phyloP scores from a whole-genome alignment of 2,113 vertebrate species.

The Pycnonotus jocosus region DNA sequence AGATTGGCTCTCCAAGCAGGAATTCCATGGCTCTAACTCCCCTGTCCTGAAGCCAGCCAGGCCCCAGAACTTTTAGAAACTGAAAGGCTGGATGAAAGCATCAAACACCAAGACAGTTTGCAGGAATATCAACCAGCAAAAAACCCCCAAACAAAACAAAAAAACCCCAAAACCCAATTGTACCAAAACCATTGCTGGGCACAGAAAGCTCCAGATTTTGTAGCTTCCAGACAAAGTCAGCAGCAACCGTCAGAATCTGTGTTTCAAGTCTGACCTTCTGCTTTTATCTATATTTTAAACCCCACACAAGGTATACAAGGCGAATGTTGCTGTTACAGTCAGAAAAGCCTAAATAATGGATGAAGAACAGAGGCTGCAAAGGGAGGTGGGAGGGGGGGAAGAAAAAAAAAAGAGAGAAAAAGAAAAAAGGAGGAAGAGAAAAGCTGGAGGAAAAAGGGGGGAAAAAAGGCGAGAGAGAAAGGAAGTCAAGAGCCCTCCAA shows the following conservation, averaged over 20 bases:
- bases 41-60: neutral
- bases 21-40: neutral
- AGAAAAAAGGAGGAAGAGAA: neutral
- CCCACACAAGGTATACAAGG: conserved; percentile 93
- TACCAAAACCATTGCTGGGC: neutral
- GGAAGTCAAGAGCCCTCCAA: neutral
- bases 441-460: neutral
- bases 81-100: conserved; percentile 34
- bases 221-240: conserved; percentile 71
- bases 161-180: neutral
- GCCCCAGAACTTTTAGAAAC: conserved; percentile 42
- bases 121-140: neutral
- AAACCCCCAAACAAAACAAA: fast-evolving
- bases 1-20: neutral
- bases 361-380: conserved; percentile 78
- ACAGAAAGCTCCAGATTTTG: conserved; percentile 56
- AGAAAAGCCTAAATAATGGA: conserved; percentile 85
- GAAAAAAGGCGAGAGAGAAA: neutral
- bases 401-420: neutral
- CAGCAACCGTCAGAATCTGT: conserved; percentile 63
- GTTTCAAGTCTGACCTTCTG: conserved; percentile 90
- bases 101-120: conserved; percentile 8
- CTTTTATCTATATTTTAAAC: conserved; percentile 99
- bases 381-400: neutral
- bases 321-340: conserved; percentile 86